Evolutionary conservation across 2,888 invertebrate genomes (phyloP).

Genomic region (Boloria euphrosyne): DNA sequence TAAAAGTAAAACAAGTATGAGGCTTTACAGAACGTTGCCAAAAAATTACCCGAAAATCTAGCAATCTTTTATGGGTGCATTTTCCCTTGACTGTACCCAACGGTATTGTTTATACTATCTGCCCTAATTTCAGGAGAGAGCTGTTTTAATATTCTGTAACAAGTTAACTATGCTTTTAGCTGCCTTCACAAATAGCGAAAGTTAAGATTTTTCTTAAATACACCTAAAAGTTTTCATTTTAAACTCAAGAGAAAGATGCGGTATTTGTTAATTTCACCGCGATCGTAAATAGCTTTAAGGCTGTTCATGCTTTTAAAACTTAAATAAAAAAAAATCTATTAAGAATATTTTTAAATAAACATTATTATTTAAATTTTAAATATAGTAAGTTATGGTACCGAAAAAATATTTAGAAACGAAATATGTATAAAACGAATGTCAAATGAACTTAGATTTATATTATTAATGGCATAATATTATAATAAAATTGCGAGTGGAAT

Average conservation of each 20-base stretch:
- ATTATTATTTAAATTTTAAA: too few species aligned
- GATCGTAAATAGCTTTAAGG: too few species aligned
- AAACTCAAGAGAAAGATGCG: background rate
- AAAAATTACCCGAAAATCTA: conserved; percentile 18
- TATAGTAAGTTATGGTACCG: too few species aligned
- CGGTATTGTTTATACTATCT: conserved; percentile 51
- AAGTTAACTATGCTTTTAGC: conserved; percentile 28
- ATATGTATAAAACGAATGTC: too few species aligned
- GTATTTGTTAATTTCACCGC: too few species aligned
- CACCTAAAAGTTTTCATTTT: background rate
- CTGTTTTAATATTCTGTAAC: conserved; percentile 28
- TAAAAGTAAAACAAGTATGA: background rate
- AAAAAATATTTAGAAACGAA: too few species aligned
- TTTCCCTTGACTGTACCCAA: conserved; percentile 37
- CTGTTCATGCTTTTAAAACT: too few species aligned
- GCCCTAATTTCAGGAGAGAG: conserved; percentile 42
- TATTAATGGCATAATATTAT: too few species aligned
- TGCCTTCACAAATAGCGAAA: conserved; percentile 7
- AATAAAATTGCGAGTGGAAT: too few species aligned
- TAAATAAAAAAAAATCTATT: too few species aligned
- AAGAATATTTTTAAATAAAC: too few species aligned
- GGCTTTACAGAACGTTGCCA: conserved; percentile 3
- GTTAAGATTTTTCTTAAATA: background rate
- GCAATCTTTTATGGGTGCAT: conserved; percentile 19
- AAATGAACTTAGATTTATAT: too few species aligned